Evolutionary conservation across 2,797 vertebrate species (phyloP).

Genomic region (Coracias cyanogaster): DNA sequence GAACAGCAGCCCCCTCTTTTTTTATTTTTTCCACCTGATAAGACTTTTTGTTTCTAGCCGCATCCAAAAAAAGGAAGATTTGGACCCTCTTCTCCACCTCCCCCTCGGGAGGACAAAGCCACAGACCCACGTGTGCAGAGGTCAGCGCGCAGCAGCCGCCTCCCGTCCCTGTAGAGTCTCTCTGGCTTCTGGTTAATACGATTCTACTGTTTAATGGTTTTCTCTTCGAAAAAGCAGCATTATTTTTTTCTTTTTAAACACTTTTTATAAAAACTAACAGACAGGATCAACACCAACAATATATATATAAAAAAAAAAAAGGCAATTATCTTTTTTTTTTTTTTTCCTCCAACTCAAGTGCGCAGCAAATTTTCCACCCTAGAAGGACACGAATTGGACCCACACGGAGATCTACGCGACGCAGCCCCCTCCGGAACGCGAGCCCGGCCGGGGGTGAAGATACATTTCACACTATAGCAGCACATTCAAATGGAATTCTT

Average conservation of each 20-base stretch:
- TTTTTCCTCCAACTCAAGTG: constrained; percentile 45
- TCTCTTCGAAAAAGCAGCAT: constrained; percentile 66
- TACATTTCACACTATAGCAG: constrained; percentile 65
- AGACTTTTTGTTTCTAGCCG: background rate
- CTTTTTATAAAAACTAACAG: constrained; percentile 21
- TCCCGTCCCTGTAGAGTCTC: background rate
- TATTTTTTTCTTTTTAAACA: background rate
- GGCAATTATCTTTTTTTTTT: background rate
- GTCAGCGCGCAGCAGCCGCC: background rate
- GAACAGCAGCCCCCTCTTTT: background rate
- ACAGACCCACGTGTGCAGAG: background rate
- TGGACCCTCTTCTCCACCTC: background rate
- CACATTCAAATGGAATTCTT: constrained; percentile 39
- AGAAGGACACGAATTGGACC: background rate
- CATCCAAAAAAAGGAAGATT: background rate
- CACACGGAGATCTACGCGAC: accelerated
- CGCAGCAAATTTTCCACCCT: background rate
- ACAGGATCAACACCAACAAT: constrained; percentile 30
- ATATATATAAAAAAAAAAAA: background rate
- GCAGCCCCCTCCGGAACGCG: background rate
- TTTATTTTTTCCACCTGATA: background rate
- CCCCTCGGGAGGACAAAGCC: background rate
- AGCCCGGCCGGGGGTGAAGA: background rate
- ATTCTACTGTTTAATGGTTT: background rate
- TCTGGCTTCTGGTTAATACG: background rate